Base-by-base conservation (phyloP, 2,888 invertebrate genomes). In the Charanyca ferruginea region DNA sequence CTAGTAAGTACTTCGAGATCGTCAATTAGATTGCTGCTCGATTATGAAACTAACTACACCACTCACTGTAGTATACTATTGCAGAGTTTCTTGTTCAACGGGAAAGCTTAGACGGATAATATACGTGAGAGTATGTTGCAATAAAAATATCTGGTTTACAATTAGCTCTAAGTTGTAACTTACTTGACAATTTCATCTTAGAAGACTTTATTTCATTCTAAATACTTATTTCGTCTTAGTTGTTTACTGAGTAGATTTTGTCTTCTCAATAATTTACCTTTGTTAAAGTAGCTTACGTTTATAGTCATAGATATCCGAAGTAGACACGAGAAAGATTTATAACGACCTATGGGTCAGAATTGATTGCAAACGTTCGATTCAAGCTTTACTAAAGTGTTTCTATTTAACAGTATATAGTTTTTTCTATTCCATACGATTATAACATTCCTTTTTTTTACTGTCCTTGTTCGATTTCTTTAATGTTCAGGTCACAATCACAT, bases 1-100 rank as follows among this genome's bases (percentile, higher is more conserved):
- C 35, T 22, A n/a, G 47, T 22, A 47, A 32, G 18, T 35, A 20
- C 32, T 61, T 35, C 0, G n/a, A 70, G 64, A 64, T 54, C 18
- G 25, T 51, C 51, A 64, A 65, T 65, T 55, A 42, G 18, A 65
- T 65, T 72, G 25, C 41, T 45, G 6, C 11, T 49, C 2, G 65
- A 47, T 70, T 71, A 18, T 22, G 55, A 70, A 70, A 70, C 28
- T 47, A n/a, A 49, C 22, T 23, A 16, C 22, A 20, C 63, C 22
- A 65, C 20, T 28, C 44, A n/a, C 38, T 47, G 25, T n/a, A 65
- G 25, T 42, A 47, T 52, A 65, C n/a, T 35, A 42, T 72, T 70
- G 52, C 48, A 53, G 16, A 44, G 45, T 13, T 22, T 52, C 18
- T 70, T 45, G 41, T 25, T 42, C 3, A 72, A 22, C 41, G 45